Base-by-base conservation (phyloP, 2,888 invertebrate genomes). In the Eremobia ochroleuca region DNA sequence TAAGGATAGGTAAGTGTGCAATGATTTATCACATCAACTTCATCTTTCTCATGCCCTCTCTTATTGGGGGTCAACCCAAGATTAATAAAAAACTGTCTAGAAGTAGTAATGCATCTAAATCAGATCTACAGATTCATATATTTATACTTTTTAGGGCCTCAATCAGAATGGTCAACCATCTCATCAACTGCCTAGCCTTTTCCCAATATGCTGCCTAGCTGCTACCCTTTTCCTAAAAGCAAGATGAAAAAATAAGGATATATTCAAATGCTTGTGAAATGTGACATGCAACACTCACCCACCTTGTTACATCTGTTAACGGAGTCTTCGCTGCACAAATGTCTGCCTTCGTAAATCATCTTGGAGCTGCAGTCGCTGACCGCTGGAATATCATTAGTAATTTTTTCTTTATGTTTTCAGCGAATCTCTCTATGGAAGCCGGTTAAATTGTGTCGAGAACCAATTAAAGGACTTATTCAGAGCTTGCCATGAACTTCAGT, bases 401-500 rank as follows among this genome's bases (percentile, higher is more conserved):
- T 18, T 34, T 55, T 73, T 46, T 67, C 8, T 5, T 31, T 46
- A 31, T 9, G 1, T 66, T 92, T 93, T 66, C 90, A 97, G 97
- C 93, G 96, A 95, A 91, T 83, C 86, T 21, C 58, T 95, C 0
- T 97, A 97, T 90, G 95, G 97, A 13, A 84, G 76, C 5, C 88
- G 92, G 59, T 87, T 97, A 72, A 90, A 81, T 61, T 85, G 77
- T 78, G 92, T 96, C 31, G 94, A 94, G 74, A 92, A 91, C 37
- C 92, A 94, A 79, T 83, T 97, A 21, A 97, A 96, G 76, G 93
- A 94, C 59, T 88, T 97, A 67, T 97, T 97, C 79, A 92, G 92
- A 34, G 92, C 90, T 37, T 96, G 97, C 73, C 95, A 96, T 87
- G 95, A 97, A 81, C 85, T 97, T 43, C 97, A 97, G 76, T 77